These are phyloP conservation scores for Eciton burchellii DNA, from an alignment of 1,140 invertebrate genomes.

Conservation along the genomic window DNA sequence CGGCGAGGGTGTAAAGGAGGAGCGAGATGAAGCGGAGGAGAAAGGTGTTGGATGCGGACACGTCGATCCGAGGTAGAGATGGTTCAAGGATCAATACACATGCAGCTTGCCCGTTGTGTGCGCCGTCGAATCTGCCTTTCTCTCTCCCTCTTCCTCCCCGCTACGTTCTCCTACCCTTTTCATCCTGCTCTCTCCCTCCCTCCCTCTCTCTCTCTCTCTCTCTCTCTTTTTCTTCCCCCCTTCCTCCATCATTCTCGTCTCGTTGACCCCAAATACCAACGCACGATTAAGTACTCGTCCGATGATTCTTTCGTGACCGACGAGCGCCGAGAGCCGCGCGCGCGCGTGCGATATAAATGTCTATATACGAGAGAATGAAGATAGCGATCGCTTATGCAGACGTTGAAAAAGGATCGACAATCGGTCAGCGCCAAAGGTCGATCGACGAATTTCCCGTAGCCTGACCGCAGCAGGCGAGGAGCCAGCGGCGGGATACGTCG, in stretches of 20 bases:
- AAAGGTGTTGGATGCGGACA: slow-evolving; percentile 70
- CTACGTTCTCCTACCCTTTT: slow-evolving; percentile 19
- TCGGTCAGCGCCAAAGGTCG: slow-evolving; percentile 34
- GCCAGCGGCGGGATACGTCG: neutral
- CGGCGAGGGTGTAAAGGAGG: slow-evolving; percentile 8
- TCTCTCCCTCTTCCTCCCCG: slow-evolving; percentile 38
- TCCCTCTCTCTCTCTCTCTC: slow-evolving; percentile 36
- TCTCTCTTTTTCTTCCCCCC: slow-evolving; percentile 32
- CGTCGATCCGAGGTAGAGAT: slow-evolving; percentile 64
- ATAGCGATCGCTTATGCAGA: slow-evolving; percentile 38
- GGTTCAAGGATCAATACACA: slow-evolving; percentile 74
- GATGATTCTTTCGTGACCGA: slow-evolving; percentile 67
- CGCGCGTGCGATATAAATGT: slow-evolving; percentile 60
- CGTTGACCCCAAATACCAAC: slow-evolving; percentile 76
- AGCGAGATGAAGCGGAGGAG: slow-evolving; percentile 62
- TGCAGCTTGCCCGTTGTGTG: slow-evolving; percentile 23
- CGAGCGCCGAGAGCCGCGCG: slow-evolving; percentile 41
- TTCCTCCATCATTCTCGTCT: slow-evolving; percentile 44
- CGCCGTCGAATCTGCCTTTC: slow-evolving; percentile 57
- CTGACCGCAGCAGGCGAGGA: neutral
- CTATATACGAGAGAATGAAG: slow-evolving; percentile 61
- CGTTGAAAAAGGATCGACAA: slow-evolving; percentile 59
- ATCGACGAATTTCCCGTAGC: slow-evolving; percentile 45
- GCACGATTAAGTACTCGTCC: slow-evolving; percentile 68
- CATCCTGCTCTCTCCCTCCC: slow-evolving; percentile 23